Base-by-base conservation (phyloP, 2,888 invertebrate genomes). In the Aphidius colemani region DNA sequence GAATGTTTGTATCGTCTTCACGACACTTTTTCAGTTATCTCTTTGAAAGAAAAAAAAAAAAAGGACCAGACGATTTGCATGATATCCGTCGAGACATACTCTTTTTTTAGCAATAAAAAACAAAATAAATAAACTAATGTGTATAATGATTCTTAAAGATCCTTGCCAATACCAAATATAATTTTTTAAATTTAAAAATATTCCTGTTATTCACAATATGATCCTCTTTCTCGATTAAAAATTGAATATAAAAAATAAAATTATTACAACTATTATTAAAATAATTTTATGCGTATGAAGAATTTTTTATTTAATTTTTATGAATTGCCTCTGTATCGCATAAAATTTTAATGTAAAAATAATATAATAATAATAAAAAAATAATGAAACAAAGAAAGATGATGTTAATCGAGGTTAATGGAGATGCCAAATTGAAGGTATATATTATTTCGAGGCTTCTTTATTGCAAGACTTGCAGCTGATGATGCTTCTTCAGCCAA, bases 401-500 rank as follows among this genome's bases (percentile, higher is more conserved):
- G 30, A 30, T 30, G 30, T 30, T 30, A 53, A 53, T 39, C 53
- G 40, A 11, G 10, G 45, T 53, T 53, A 53, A 61, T 61, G 45
- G 48, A 53, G 13, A 53, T 43, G 30, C 30, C 30, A 6, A n/a
- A 40, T 40, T 53, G 39, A 11, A 45, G 53, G 46, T 53, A 43
- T 53, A 45, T 48, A 45, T 46, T 45, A 18, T 11, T 10, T n/a
- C 3, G 6, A 18, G 5, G 46, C 49, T 55, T 50, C 60, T 50
- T 60, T 48, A 60, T 59, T 61, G 66, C 65, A 49, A 53, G 43
- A 41, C 53, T 56, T 53, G 41, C 10, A 40, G 64, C 64, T 72
- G 72, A 74, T 72, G 72, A 74, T 75, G 68, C 67, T 66, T 61
- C 39, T 39, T 39, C 46, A 41, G 53, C 46, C 43, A 41, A 44